phyloP scores from a whole-genome alignment of 2,888 invertebrate species.

The Parnassius orleans region DNA sequence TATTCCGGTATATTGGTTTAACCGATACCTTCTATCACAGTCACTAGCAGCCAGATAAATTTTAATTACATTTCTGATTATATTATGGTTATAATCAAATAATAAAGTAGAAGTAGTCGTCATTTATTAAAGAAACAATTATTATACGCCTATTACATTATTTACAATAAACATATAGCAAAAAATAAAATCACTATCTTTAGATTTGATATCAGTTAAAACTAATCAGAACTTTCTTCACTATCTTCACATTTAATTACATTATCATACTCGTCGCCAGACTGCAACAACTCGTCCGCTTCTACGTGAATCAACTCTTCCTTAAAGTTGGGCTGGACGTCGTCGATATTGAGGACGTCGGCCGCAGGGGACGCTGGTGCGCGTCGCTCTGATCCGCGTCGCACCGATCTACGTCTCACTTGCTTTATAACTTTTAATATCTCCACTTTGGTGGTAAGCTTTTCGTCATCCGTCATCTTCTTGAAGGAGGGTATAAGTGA shows the following conservation, averaged over 20 bases:
- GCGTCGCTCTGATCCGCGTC: neutral
- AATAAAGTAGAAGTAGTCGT: too few relatives aligned
- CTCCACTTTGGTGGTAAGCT: constrained; percentile 46
- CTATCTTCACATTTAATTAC: neutral
- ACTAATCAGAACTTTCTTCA: neutral
- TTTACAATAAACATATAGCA: too few relatives aligned
- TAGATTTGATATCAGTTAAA: neutral
- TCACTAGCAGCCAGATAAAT: too few relatives aligned
- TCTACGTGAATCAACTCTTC: neutral
- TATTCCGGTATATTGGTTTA: too few relatives aligned
- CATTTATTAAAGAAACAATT: too few relatives aligned
- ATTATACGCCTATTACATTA: too few relatives aligned
- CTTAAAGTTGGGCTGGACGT: neutral
- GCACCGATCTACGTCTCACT: constrained; percentile 23
- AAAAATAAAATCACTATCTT: too few relatives aligned
- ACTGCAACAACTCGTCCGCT: neutral
- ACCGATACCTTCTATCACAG: too few relatives aligned
- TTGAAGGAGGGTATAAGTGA: constrained; percentile 49
- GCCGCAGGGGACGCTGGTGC: neutral
- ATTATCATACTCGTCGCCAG: neutral
- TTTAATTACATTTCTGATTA: too few relatives aligned
- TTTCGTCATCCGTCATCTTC: constrained; percentile 47
- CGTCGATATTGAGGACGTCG: neutral
- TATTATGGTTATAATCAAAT: too few relatives aligned
- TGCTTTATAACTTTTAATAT: constrained; percentile 49